Base-by-base conservation (phyloP, 2,113 vertebrate species). In the Aleadryas rufinucha region DNA sequence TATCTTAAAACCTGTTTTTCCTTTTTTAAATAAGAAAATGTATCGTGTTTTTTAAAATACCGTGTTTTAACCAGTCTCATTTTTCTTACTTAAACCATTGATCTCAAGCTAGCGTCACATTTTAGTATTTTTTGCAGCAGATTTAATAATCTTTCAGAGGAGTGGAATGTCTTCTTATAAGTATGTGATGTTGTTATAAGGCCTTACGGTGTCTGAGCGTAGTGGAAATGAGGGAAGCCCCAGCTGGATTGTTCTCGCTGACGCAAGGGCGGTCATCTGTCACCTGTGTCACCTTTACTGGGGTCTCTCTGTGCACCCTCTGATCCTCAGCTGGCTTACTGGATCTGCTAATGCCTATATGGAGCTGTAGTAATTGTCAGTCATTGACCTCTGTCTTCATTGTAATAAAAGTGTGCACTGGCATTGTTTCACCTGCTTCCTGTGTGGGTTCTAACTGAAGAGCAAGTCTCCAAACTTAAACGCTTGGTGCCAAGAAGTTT, bases 401-500 rank as follows among this genome's bases (percentile, higher is more conserved):
- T 35, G 75, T n/a, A 90, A 92, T 92, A 93, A 95, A 97, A 83
- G 71, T 2, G 27, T 78, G 81, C 22, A 9, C 72, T 96, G 88
- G 82, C 28, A 5, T 52, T n/a, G 60, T 64, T 27, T 39, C 49
- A 87, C 37, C 49, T 60, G 10, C 61, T 89, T 28, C 26, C 16
- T 0, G 13, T 52, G 68, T 74, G 71, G 42, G 11, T 13, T 85
- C 61, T 60, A 11, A 53, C 5, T 49, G 37, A 50, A 41, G 20
- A 66, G 30, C 41, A 30, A 37, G 45, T 50, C 59, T 66, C 70
- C 10, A 6, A 13, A 14, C 11, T 22, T 35, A 20, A 74, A 45
- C 0, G 0, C 20, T 33, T 26, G 20, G 39, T 37, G n/a, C 20
- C 41, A 60, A 56, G 27, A 45, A 30, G 35, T 54, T 64, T 6